These are phyloP conservation scores for Limanda limanda DNA, from an alignment of 2,113 vertebrate genomes.

Conservation along the genomic window DNA sequence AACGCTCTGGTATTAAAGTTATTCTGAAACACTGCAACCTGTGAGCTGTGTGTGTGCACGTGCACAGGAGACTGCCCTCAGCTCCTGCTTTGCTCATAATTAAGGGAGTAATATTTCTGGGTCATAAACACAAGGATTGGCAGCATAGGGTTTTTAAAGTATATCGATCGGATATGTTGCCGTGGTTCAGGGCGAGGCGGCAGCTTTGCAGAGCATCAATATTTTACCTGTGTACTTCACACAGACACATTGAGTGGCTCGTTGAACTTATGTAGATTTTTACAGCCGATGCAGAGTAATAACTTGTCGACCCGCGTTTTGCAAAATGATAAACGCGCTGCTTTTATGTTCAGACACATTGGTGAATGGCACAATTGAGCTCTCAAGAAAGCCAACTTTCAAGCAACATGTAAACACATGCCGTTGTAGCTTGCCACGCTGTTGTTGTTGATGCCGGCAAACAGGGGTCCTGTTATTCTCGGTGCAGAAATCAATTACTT, in stretches of 20 bases:
- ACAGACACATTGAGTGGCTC: constrained; percentile 35
- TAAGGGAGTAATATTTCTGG: constrained; percentile 66
- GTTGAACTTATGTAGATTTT: constrained; percentile 51
- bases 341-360: constrained; percentile 34
- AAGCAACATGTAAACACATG: neutral
- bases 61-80: constrained; percentile 25
- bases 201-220: constrained; percentile 38
- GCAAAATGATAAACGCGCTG: constrained; percentile 52
- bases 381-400: neutral
- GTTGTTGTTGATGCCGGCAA: neutral
- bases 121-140: constrained; percentile 65
- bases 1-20: constrained; percentile 71
- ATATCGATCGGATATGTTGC: constrained; percentile 57
- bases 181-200: constrained; percentile 36
- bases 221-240: constrained; percentile 57
- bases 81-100: constrained; percentile 61
- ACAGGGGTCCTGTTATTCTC: neutral
- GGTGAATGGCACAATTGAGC: constrained; percentile 49
- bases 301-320: constrained; percentile 49
- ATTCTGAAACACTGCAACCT: constrained; percentile 70
- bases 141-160: constrained; percentile 58
- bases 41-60: constrained; percentile 25
- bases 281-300: constrained; percentile 49
- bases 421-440: neutral
- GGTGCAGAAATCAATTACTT: neutral